These are phyloP conservation scores for Parazoanthus darwini DNA, from an alignment of 92 coral and sea anemone species.

Conservation along the genomic window DNA sequence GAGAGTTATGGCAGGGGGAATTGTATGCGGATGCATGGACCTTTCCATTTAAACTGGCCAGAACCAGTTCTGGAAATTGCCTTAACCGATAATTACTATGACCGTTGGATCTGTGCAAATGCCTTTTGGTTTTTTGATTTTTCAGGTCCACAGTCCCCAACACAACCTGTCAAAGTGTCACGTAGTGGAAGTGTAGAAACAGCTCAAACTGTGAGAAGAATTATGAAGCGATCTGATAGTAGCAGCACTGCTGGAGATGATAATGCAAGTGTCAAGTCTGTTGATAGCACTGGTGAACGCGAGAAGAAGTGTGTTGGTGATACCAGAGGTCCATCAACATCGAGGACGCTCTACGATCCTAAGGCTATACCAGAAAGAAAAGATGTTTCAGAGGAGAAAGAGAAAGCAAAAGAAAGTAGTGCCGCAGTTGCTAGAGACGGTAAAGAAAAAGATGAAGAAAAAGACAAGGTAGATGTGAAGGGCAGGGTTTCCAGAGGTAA, in stretches of 20 bases:
- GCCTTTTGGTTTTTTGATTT: background rate
- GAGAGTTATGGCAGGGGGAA: too few relatives aligned
- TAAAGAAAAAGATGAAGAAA: constrained; percentile 11
- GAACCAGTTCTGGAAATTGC: too few relatives aligned
- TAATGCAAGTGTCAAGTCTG: constrained; percentile 92
- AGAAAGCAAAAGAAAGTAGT: constrained; percentile 21
- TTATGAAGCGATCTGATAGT: constrained; percentile 97
- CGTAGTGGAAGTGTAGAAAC: constrained; percentile 43
- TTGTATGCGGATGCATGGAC: too few relatives aligned
- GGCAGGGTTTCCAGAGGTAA: constrained; percentile 20
- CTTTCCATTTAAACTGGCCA: too few relatives aligned
- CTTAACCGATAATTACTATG: background rate
- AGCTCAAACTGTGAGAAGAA: constrained; percentile 76
- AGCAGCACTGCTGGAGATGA: constrained; percentile 97
- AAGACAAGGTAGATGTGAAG: constrained; percentile 7
- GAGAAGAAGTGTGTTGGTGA: constrained; percentile 49
- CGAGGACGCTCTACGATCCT: constrained; percentile 30
- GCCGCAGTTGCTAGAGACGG: background rate
- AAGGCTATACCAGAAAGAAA: constrained; percentile 39
- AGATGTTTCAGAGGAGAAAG: constrained; percentile 22
- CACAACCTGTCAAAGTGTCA: constrained; percentile 61
- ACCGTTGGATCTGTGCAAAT: background rate
- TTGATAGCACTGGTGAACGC: constrained; percentile 77
- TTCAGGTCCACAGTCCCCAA: constrained; percentile 90
- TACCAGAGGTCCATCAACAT: constrained; percentile 27